These are phyloP conservation scores for Glyptemys insculpta DNA, from an alignment of 2,797 vertebrate genomes.

Conservation along the genomic window DNA sequence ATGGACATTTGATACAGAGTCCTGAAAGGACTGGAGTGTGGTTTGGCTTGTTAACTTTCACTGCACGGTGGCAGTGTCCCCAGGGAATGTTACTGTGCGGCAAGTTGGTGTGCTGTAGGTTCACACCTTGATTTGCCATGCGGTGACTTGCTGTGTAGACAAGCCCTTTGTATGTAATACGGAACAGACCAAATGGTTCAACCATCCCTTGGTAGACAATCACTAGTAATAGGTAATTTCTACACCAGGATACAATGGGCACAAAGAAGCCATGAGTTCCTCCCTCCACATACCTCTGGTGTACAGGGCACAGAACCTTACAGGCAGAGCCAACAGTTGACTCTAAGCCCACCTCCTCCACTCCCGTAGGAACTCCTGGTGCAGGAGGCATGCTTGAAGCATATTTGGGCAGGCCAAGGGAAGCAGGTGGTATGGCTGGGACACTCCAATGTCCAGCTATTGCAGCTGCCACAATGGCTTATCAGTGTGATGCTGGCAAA, in stretches of 20 bases:
- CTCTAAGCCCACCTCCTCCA: fast-evolving
- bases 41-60: too few species aligned
- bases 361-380: not conserved
- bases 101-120: not conserved
- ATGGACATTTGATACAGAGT: too few species aligned
- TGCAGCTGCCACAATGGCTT: fast-evolving
- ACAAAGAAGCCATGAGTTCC: not conserved
- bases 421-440: not conserved
- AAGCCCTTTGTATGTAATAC: not conserved
- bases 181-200: not conserved
- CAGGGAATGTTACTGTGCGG: not conserved
- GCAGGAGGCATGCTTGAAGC: not conserved
- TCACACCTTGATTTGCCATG: not conserved
- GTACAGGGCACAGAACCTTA: not conserved
- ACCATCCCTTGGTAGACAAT: not conserved
- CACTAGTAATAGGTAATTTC: not conserved
- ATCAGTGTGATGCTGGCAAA: not conserved
- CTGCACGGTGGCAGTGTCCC: not conserved
- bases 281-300: not conserved
- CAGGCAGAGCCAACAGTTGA: not conserved
- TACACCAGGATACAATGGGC: too few species aligned
- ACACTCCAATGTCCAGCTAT: fast-evolving
- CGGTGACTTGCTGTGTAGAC: not conserved
- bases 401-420: not conserved
- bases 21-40: too few species aligned